phyloP scores from a whole-genome alignment of 2,113 vertebrate species.

The Suncus etruscus region DNA sequence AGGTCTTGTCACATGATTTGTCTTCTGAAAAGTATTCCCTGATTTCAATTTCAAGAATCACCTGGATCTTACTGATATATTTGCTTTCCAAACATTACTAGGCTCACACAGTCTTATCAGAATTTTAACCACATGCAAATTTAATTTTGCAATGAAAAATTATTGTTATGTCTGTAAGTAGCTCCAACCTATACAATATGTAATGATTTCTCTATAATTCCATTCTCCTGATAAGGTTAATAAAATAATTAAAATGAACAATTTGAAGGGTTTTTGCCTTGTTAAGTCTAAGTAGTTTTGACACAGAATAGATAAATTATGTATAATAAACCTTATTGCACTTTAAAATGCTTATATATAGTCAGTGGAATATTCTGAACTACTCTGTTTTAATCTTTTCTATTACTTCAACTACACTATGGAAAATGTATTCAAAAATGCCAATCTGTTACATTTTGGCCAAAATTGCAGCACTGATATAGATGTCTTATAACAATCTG shows the following conservation, averaged over 20 bases:
- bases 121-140: neutral
- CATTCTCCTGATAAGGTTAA: neutral
- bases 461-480: neutral
- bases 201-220: neutral
- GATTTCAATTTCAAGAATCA: neutral
- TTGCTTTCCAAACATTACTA: neutral
- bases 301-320: neutral
- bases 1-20: neutral
- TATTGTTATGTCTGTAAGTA: conserved; percentile 11
- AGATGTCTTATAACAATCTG: neutral
- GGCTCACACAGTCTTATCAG: neutral
- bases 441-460: neutral
- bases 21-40: neutral
- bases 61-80: neutral
- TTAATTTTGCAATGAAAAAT: neutral
- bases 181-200: neutral
- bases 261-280: neutral
- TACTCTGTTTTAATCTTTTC: neutral
- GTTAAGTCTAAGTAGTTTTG: conserved; percentile 4
- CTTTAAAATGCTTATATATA: neutral
- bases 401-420: neutral
- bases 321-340: neutral
- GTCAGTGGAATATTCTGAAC: neutral
- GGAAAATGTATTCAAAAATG: neutral
- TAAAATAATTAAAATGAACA: neutral